phyloP scores from a whole-genome alignment of 2,888 invertebrate genomes.

The Perizoma affinitatum region DNA sequence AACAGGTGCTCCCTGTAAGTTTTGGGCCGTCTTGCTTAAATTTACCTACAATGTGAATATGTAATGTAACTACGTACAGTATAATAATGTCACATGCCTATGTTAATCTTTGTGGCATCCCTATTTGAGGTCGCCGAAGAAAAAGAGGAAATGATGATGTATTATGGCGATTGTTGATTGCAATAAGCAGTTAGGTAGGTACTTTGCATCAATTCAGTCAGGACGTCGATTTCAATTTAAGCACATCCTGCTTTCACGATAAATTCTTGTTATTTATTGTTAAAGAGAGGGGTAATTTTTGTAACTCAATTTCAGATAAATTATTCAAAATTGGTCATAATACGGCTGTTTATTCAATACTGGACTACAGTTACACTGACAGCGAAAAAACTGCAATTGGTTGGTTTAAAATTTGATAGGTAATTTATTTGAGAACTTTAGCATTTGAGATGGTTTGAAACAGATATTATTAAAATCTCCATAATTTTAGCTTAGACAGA shows the following conservation, averaged over 20 bases:
- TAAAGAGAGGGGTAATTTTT: conserved; percentile 44
- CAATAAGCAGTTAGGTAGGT: conserved; percentile 65
- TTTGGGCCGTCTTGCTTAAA: no score
- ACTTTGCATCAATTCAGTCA: conserved; percentile 73
- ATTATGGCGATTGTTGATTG: conserved; percentile 65
- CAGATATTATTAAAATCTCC: conserved; percentile 22
- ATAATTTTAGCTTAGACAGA: background rate
- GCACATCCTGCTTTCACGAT: conserved; percentile 78
- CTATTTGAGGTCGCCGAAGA: conserved; percentile 49
- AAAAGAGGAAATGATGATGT: conserved; percentile 72
- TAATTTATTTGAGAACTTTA: no score
- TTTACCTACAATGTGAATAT: no score
- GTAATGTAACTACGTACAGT: no score
- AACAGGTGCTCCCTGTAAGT: no score
- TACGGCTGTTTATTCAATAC: conserved; percentile 24
- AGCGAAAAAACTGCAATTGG: conserved; percentile 11
- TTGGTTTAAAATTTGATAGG: no score
- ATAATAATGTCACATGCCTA: no score
- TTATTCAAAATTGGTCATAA: conserved; percentile 18
- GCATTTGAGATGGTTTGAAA: conserved; percentile 12
- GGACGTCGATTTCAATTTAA: conserved; percentile 80
- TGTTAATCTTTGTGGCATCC: conserved; percentile 46
- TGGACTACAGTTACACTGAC: conserved; percentile 7
- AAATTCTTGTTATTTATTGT: conserved; percentile 63
- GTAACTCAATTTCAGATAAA: conserved; percentile 36